Base-by-base conservation (phyloP, 2,113 vertebrate species). In the Hippopotamus amphibius region DNA sequence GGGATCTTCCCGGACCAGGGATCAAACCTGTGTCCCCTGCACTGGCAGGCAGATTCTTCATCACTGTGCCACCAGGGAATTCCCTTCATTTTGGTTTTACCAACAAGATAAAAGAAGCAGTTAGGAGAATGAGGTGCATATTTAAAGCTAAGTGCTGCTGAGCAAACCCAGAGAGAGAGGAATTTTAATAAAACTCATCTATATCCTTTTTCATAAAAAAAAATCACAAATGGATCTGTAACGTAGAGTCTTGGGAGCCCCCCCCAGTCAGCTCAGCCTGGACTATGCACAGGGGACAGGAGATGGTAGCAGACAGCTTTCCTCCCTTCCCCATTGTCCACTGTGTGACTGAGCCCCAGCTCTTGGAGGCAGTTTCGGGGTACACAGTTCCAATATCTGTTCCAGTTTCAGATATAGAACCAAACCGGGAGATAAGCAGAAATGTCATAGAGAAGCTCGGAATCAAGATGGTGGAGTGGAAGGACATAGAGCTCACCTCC, bases 171-270 rank as follows among this genome's bases (percentile, higher is more conserved):
- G 76, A 95, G 63, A 94, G 79, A 83, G 66, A 46, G 14, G 24
- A 95, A 80, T 92, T 90, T 96, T 97, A 94, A 90, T 96, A 96
- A 97, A 92, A 91, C 69, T 72, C 94, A 96, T 96, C 61, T 91
- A 57, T 97, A 93, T 88, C 86, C 41, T 91, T 95, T 95, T 94
- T 97, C 93, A 95, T 94, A 24, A 96, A 90, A 92, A 90, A 87
- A 86, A 50, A 93, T 76, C 94, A 79, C 79, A 86, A 94, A 66
- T 93, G 50, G 72, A 55, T 77, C 82, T 83, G 61, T 69, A 50
- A 96, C 92, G 66, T 13, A 6, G 90, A 84, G 43, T 33, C 59
- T 86, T 48, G 59, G 69, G 69, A 94, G 74, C 17, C 57, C 50
- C 57, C 57, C 24, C 63, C 19, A 66, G 57, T 90, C 12, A 14